Base-by-base conservation (phyloP, 2,113 vertebrate species). In the Istiophorus platypterus region DNA sequence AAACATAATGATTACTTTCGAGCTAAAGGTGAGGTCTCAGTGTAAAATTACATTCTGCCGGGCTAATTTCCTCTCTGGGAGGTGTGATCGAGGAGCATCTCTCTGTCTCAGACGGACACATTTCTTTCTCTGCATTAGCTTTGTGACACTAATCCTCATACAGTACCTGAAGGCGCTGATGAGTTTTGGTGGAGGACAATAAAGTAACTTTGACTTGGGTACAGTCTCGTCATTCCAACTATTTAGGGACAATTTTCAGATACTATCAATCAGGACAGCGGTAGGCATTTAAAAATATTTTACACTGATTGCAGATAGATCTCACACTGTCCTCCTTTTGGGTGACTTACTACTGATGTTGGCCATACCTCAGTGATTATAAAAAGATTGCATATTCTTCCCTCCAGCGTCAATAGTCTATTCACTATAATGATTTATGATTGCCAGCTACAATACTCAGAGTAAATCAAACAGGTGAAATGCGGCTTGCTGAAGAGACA, bases 11-110 rank as follows among this genome's bases (percentile, higher is more conserved):
- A 89, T 85, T 76, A 65, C 73, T 56, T 1, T 39, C 49, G 75
- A 80, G 47, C 14, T 1, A 88, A 74, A 92, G 76, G 82, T 87
- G 51, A 72, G 45, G 29, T 64, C 5, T 74, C 39, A 0, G 63
- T 66, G 72, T 82, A 81, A 89, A 83, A 92, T 49, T 58, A 29
- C 68, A 63, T 78, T 83, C 64, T 1, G 54, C 37, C 12, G 7
- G 62, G 71, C 63, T 75, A 61, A 82, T 82, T 84, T 73, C 59
- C 56, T 76, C 31, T 64, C 52, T 26, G 81, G 80, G 72, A 85
- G 69, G 78, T 71, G 57, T 82, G 85, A 39, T 18, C 17, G 68
- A 80, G 63, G 37, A 89, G 71, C 69, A 63, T 59, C 63, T 69
- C 71, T 69, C 0, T 83, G 75, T 81, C 72, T 66, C 61, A 78